Evolutionary conservation across 2,888 invertebrate genomes (phyloP).

Genomic region (Nematopogon swammerdamellus): DNA sequence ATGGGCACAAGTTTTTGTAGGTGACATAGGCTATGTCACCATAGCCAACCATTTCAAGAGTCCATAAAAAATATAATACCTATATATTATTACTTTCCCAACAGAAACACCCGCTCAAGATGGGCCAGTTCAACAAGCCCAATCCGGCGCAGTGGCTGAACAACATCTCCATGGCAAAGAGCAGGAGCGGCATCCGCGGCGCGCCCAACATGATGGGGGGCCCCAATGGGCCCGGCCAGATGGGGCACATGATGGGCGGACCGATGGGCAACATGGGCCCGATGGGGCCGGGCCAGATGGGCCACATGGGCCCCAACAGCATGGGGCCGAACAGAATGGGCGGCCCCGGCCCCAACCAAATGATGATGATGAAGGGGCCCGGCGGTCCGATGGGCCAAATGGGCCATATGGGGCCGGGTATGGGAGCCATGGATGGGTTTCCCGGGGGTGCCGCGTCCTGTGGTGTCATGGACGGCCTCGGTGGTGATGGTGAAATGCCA

Average conservation of each 20-base stretch:
- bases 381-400: constrained; percentile 46
- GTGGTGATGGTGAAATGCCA: constrained; percentile 58
- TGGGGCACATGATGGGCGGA: constrained; percentile 43
- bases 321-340: constrained; percentile 50
- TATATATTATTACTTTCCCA: too few species aligned
- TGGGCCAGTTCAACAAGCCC: constrained; percentile 81
- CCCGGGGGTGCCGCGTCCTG: constrained; percentile 57
- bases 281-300: constrained; percentile 44
- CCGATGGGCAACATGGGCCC: constrained; percentile 50
- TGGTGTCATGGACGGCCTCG: constrained; percentile 58
- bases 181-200: constrained; percentile 60
- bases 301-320: constrained; percentile 46
- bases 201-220: constrained; percentile 53
- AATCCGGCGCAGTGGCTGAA: constrained; percentile 80
- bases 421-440: constrained; percentile 54
- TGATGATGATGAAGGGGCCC: constrained; percentile 53
- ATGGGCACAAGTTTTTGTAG: too few species aligned
- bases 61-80: too few species aligned
- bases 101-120: constrained; percentile 89
- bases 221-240: constrained; percentile 29
- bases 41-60: too few species aligned
- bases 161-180: constrained; percentile 73
- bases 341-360: constrained; percentile 34
- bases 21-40: too few species aligned
- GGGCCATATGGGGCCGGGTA: constrained; percentile 28